Evolutionary conservation across 2,113 vertebrate species (phyloP).

Genomic region (Blennius ocellaris): DNA sequence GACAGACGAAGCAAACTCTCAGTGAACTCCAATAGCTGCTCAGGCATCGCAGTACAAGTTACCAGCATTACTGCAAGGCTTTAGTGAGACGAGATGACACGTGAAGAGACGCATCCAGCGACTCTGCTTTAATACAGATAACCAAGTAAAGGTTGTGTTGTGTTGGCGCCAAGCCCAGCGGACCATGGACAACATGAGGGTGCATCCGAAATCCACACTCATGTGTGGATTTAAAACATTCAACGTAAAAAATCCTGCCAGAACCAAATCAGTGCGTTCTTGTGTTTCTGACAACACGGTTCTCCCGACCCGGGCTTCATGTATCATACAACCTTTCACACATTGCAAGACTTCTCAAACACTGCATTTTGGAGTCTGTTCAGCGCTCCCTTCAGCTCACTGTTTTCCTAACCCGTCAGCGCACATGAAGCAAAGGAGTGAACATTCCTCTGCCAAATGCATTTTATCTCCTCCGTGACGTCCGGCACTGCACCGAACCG

Average conservation of each 20-base stretch:
- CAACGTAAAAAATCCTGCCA: no score
- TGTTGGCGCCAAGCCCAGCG: no score
- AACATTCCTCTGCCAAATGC: constrained; percentile 54
- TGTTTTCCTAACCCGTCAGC: constrained; percentile 54
- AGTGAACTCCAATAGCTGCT: not conserved
- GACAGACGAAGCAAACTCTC: not conserved
- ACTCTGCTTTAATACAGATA: no score
- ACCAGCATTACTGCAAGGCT: not conserved
- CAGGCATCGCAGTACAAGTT: no score
- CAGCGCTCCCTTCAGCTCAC: constrained; percentile 38
- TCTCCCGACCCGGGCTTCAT: constrained; percentile 9
- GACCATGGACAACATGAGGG: no score
- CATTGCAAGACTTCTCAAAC: constrained; percentile 31
- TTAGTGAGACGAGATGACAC: no score
- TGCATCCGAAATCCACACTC: no score
- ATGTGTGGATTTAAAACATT: no score
- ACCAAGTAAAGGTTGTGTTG: no score
- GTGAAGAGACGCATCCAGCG: no score
- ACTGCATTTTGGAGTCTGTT: constrained; percentile 33
- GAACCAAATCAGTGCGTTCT: no score
- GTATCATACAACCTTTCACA: constrained; percentile 38
- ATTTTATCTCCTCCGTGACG: constrained; percentile 67
- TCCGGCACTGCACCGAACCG: constrained; percentile 46
- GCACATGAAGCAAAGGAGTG: constrained; percentile 50
- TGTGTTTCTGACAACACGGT: constrained; percentile 15